Evolutionary conservation across 2,888 invertebrate genomes (phyloP), one percentile per base, ranked within the genome.

Genomic region (Anthophora plumipes): DNA sequence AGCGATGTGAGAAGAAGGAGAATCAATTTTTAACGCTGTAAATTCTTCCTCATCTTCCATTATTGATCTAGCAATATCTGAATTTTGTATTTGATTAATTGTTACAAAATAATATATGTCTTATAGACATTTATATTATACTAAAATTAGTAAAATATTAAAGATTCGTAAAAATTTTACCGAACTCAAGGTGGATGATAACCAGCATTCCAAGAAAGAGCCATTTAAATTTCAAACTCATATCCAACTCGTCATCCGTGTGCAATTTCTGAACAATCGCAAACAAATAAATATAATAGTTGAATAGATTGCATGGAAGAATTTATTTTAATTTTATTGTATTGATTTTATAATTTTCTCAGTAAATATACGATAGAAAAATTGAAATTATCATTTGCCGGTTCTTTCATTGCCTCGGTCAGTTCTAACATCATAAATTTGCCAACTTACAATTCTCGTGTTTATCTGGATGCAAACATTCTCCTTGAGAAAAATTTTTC

Each of bases 1-100:
- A 43, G 97, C 97, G 78, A 96, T 96, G 92, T 97, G 96, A 61
- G 96, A 95, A 85, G 95, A 95, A n/a, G 97, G 97, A 88, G 97
- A 95, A 91, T 96, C 95, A 90, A 96, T 94, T 94, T 95, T 88
- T 46, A 92, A 89, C 43, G 85, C 84, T 25, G 80, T 73, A 50
- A 86, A 75, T 46, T 91, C 90, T 57, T 77, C 66, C 71, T 91
- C 89, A 83, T 86, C 86, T 55, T 89, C 84, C 85, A 85, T 76
- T 41, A 73, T 82, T 50, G 88, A 80, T 76, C 61, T 68, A 20
- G 73, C 50, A 9, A 73, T 60, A 74, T 84, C 88, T 88, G 25
- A 83, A 80, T 57, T 55, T 31, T 11, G 25, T n/a, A 57, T 70
- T 50, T 68, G 11, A 37, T 64, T 43, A 43, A 57, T 72, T 25